phyloP scores from a whole-genome alignment of 2,113 vertebrate genomes.

The Sinocyclocheilus maitianheensis region DNA sequence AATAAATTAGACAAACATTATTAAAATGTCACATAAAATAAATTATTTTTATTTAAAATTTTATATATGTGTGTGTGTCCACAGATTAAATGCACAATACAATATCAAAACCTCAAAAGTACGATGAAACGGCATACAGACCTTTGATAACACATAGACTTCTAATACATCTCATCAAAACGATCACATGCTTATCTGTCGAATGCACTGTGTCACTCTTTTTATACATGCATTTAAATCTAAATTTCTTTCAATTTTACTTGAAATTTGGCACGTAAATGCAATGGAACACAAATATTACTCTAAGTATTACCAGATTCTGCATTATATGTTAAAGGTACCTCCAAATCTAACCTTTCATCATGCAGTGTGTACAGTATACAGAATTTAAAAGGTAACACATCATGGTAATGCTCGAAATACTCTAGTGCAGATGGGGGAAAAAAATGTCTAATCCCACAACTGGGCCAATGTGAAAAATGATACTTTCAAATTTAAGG shows the following conservation, averaged over 20 bases:
- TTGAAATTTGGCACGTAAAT: slow-evolving; percentile 28
- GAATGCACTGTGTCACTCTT: neutral
- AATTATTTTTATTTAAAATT: neutral
- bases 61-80: neutral
- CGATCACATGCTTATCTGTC: neutral
- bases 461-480: neutral
- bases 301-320: neutral
- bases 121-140: neutral
- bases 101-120: neutral
- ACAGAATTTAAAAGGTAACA: neutral
- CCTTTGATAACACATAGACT: neutral
- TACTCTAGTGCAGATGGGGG: neutral
- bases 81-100: neutral
- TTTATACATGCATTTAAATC: neutral
- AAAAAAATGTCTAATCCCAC: neutral
- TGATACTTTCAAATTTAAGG: slow-evolving; percentile 35
- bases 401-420: neutral
- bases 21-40: neutral
- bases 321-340: neutral
- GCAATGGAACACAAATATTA: neutral
- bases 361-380: slow-evolving; percentile 1
- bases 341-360: neutral
- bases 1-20: neutral
- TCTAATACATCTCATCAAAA: neutral
- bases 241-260: neutral